Conservation (phyloP, 2,888 invertebrate species). For the Drosophila algonquin region DNA sequence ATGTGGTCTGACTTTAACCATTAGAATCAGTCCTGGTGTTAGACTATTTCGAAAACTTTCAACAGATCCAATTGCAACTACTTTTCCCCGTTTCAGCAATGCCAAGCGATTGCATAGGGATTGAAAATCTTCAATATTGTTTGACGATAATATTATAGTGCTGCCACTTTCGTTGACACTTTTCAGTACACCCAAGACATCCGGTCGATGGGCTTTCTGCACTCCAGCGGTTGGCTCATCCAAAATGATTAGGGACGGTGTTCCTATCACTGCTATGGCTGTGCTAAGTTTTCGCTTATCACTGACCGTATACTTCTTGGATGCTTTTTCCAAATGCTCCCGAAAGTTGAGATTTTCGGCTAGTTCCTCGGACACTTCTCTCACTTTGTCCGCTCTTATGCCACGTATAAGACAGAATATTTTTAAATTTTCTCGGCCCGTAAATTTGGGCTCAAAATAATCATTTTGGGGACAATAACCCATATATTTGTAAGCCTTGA, state of each 20-base stretch:
- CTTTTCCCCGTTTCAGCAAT: slow-evolving; percentile 15
- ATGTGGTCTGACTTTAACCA: slow-evolving; percentile 20
- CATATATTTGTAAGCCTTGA: slow-evolving; percentile 17
- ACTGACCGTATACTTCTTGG: slow-evolving; percentile 15
- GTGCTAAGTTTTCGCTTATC: slow-evolving; percentile 27
- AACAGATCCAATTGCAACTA: slow-evolving; percentile 3
- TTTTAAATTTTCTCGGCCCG: slow-evolving; percentile 27
- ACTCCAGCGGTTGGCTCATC: slow-evolving; percentile 30
- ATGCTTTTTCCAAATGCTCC: slow-evolving; percentile 9
- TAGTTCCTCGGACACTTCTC: slow-evolving; percentile 5
- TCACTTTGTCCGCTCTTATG: background rate
- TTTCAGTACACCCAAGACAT: slow-evolving; percentile 25
- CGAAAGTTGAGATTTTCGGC: slow-evolving; percentile 15
- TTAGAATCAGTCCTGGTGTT: slow-evolving; percentile 17
- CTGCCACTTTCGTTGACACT: slow-evolving; percentile 31
- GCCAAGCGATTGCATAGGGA: slow-evolving; percentile 23
- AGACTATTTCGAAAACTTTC: slow-evolving; percentile 8
- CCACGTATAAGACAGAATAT: slow-evolving; percentile 29
- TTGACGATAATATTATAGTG: slow-evolving; percentile 27
- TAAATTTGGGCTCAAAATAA: slow-evolving; percentile 18
- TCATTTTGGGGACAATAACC: slow-evolving; percentile 22
- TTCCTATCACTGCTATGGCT: slow-evolving; percentile 28
- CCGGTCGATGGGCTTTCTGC: slow-evolving; percentile 19
- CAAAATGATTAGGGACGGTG: slow-evolving; percentile 26
- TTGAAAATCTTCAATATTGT: slow-evolving; percentile 32